Base-by-base conservation (phyloP, 2,888 invertebrate species). In the Platerodrilus igneus region DNA sequence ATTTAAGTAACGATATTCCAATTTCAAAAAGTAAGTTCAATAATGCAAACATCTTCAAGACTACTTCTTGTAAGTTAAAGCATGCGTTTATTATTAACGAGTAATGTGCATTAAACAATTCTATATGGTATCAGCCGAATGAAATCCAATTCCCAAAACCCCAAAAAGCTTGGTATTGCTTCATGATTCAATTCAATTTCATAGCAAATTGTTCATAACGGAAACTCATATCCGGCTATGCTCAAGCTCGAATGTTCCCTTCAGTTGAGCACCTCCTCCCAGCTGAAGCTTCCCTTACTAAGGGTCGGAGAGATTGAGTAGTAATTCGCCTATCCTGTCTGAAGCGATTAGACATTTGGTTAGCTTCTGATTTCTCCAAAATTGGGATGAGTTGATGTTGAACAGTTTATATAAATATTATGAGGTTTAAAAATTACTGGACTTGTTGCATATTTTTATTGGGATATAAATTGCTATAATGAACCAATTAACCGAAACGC, bases 211-310 rank as follows among this genome's bases (percentile, higher is more conserved):
- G 82, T 84, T 81, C 83, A 81, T 79, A 83, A 81, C 83, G 83
- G 81, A 81, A 82, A 79, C 81, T 84, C 83, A 85, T 84, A 83
- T 85, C 84, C 85, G 83, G 81, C 70, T 47, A 52, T 52, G 48
- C 53, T 49, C 47, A 43, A 47, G 50, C 45, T 47, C 42, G 42
- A 48, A 45, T 44, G 41, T 39, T 37, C 40, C 47, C 47, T 41
- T 39, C 39, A 41, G 32, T 36, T 34, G 44, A 40, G 42, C 31
- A 37, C 45, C 37, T 32, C 45, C 38, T 27, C 15, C 34, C 31
- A 30, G 26, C 37, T 46, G 46, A 35, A 47, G 42, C 35, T 41
- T 41, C 51, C 50, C 41, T 30, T 40, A 47, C 47, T 40, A 45
- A 48, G 49, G 41, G 45, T 44, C 40, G 46, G 41, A 43, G 47